These are phyloP conservation scores for Heloderma charlesbogerti DNA, from an alignment of 2,113 vertebrate genomes.

Conservation along the genomic window DNA sequence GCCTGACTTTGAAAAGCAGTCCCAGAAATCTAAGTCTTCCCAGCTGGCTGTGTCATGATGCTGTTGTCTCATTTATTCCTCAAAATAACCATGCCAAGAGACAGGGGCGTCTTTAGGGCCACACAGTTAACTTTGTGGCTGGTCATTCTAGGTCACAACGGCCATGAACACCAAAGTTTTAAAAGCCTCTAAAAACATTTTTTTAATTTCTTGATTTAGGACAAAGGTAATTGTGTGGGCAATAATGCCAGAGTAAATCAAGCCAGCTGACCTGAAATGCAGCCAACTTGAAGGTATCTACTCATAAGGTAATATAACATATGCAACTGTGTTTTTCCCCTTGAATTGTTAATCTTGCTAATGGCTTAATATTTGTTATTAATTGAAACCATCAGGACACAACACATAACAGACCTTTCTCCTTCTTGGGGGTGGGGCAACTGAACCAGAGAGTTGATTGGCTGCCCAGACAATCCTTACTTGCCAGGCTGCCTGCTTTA, in stretches of 20 bases:
- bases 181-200: neutral
- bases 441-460: neutral
- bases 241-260: neutral
- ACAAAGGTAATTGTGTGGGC: neutral
- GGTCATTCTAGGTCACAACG: neutral
- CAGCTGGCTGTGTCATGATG: neutral
- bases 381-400: neutral
- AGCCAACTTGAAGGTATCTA: neutral
- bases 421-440: neutral
- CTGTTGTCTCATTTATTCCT: neutral
- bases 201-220: neutral
- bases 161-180: neutral
- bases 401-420: neutral
- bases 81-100: neutral
- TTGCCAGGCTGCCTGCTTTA: neutral
- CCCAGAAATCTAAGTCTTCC: neutral
- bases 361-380: neutral
- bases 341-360: rapidly evolving
- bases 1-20: neutral
- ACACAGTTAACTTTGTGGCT: neutral
- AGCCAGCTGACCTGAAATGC: neutral
- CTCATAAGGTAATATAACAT: neutral
- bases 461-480: neutral
- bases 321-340: neutral
- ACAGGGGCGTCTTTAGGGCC: neutral